Evolutionary conservation across 2,888 invertebrate species (phyloP).

Genomic region (Drosophila neutralis): DNA sequence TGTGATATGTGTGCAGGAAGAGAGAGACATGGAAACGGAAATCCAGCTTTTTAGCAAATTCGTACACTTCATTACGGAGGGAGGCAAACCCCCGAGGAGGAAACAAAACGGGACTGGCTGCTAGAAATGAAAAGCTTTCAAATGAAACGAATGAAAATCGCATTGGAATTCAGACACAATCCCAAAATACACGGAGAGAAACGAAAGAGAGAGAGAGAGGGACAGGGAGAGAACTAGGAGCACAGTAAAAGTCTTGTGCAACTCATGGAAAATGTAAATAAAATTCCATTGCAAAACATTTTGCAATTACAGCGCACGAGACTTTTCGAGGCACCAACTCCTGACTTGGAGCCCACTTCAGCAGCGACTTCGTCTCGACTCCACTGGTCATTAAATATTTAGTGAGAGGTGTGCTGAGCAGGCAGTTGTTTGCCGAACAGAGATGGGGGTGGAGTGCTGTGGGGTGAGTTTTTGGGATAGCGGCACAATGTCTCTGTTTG

Average conservation of each 20-base stretch:
- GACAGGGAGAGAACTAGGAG: slow-evolving; percentile 14
- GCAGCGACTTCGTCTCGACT: slow-evolving; percentile 52
- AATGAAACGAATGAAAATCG: slow-evolving; percentile 73
- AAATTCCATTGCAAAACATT: slow-evolving; percentile 74
- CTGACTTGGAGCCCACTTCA: slow-evolving; percentile 11
- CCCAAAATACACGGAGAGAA: slow-evolving; percentile 8
- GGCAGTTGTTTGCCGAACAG: not conserved
- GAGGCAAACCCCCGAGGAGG: slow-evolving; percentile 19
- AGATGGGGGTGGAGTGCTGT: not conserved
- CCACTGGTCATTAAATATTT: slow-evolving; percentile 81
- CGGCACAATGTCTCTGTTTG: slow-evolving; percentile 46
- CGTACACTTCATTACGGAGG: slow-evolving; percentile 61
- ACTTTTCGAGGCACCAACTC: slow-evolving; percentile 21
- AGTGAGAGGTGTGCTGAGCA: slow-evolving; percentile 46
- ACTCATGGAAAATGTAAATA: slow-evolving; percentile 77
- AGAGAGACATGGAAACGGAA: slow-evolving; percentile 63
- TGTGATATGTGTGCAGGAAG: slow-evolving; percentile 38
- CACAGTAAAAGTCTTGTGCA: slow-evolving; percentile 55
- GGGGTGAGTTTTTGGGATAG: not conserved
- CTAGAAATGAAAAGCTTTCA: slow-evolving; percentile 69
- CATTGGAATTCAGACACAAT: slow-evolving; percentile 63
- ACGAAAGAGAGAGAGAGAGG: not conserved
- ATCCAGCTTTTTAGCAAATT: slow-evolving; percentile 68
- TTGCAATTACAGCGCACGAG: slow-evolving; percentile 69
- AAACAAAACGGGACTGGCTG: slow-evolving; percentile 53